Evolutionary conservation across 2,797 vertebrate genomes (phyloP).

Genomic region (Neosilurus mollespiculum): DNA sequence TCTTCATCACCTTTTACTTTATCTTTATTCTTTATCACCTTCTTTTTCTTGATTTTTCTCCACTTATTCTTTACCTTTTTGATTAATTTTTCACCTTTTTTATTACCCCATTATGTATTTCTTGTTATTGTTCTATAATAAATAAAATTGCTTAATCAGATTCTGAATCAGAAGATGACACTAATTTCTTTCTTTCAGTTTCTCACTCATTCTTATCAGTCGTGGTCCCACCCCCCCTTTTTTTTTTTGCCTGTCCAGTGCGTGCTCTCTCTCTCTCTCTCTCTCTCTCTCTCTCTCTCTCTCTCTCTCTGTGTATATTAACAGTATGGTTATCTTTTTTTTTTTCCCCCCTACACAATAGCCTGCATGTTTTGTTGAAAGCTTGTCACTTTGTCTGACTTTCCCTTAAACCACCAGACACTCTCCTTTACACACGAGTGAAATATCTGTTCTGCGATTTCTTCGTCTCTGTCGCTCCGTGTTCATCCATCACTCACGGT

Average conservation of each 20-base stretch:
- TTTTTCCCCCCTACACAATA: background rate
- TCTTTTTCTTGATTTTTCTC: no score
- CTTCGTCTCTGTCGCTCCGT: conserved; percentile 10
- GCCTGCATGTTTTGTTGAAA: background rate
- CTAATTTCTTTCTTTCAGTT: no score
- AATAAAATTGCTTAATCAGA: no score
- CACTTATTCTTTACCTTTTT: no score
- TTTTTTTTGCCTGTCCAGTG: no score
- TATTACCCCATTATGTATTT: no score
- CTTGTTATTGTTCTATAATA: no score
- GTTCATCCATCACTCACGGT: background rate
- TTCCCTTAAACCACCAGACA: conserved; percentile 29
- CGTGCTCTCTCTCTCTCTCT: background rate
- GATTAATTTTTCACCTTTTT: no score
- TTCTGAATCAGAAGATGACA: no score
- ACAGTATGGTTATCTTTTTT: background rate
- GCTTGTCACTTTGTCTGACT: background rate
- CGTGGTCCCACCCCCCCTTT: no score
- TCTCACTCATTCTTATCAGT: no score
- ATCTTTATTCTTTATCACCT: background rate
- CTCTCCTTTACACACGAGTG: conserved; percentile 36
- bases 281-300: background rate
- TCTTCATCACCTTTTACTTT: background rate
- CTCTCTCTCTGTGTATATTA: background rate
- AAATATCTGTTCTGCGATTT: background rate